Conservation (phyloP, 2,888 invertebrate genomes). For the Spisula subtruncata region DNA sequence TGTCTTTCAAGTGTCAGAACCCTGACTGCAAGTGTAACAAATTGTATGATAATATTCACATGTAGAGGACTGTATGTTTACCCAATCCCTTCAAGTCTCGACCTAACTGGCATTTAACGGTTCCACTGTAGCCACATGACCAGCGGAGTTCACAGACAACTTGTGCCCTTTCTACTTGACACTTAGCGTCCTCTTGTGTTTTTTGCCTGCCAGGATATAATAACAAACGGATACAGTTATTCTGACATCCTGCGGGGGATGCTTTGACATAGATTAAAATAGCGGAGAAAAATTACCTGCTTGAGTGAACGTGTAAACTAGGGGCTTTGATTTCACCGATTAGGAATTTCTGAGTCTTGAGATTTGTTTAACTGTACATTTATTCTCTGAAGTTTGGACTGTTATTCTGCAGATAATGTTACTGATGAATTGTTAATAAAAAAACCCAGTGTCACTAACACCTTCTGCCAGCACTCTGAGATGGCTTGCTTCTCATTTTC, state of each 20-base stretch:
- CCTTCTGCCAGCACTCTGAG: not conserved
- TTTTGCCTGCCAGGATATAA: constrained; percentile 41
- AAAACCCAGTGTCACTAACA: constrained; percentile 2
- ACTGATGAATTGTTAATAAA: not conserved
- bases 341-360: constrained; percentile 10
- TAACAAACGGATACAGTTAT: constrained; percentile 45
- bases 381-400: not conserved
- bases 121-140: constrained; percentile 31
- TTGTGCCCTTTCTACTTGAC: constrained; percentile 41
- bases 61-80: constrained; percentile 24
- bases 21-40: constrained; percentile 36
- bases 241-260: constrained; percentile 46
- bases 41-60: constrained; percentile 34
- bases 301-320: constrained; percentile 47
- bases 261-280: constrained; percentile 52
- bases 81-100: constrained; percentile 8
- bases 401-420: not conserved
- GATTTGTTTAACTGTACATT: constrained; percentile 36
- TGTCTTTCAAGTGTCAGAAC: constrained; percentile 38
- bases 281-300: constrained; percentile 54
- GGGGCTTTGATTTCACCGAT: constrained; percentile 33
- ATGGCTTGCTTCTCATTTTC: not conserved
- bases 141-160: constrained; percentile 37
- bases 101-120: constrained; percentile 31
- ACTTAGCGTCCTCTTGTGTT: constrained; percentile 57